Evolutionary conservation across 2,888 invertebrate genomes (phyloP), one percentile per base, ranked within the genome.

Genomic region (Sialis lutaria): DNA sequence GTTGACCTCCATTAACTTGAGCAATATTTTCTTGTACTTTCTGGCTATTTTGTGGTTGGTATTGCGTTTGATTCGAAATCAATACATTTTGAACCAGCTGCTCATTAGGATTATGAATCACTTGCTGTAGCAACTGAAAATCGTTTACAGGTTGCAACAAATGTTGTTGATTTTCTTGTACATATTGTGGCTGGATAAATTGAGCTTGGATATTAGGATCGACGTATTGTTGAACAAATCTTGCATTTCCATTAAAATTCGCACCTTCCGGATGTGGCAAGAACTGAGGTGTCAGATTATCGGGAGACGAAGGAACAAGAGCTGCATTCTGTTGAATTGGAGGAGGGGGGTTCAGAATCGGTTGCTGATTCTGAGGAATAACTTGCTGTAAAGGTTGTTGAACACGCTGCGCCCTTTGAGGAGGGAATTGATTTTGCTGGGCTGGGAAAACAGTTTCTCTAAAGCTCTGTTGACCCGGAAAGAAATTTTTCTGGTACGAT

Each of bases 251-350:
- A 57, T 40, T 61, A 58, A 33, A 57, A 47, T 2, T 59, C 55
- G 49, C 62, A 58, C 22, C 56, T 55, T 46, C 60, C 54, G 50
- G 44, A 46, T 58, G 53, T 0, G 60, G 56, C 39, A 58, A 53
- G 1, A 58, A 52, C 34, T 64, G 62, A 32, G 60, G 58, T 2
- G 63, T 55, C 31, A 56, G 61, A 45, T 63, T 46, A 13, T 64
- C 50, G 58, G 58, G 41, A 61, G 62, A 22, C 46, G 35, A 7
- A 35, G 50, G 22, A 51, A 41, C 49, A 49, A 53, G 50, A 43
- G 49, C 58, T 57, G 50, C 61, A 48, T 2, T 64, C 57, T 51
- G 53, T 45, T 51, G 54, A 46, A 49, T 47, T 62, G 62, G 31
- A 56, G 53, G 40, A 48, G 53, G 0, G 54, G 55, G 10, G 44